Conservation (phyloP, 2,888 invertebrate genomes). For the Lamellibrachia satsuma region DNA sequence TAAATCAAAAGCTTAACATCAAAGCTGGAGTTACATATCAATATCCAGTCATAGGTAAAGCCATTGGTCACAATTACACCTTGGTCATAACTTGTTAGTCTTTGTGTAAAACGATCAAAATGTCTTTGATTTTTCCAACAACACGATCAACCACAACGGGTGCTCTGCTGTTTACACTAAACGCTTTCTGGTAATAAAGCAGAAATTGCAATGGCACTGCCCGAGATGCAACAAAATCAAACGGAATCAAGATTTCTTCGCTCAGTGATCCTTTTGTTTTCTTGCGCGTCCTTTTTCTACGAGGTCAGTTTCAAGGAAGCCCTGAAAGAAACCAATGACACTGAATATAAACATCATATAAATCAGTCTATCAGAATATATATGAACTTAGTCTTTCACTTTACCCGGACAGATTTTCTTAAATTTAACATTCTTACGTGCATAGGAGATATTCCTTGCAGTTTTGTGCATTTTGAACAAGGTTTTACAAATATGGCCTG, state of each 20-base stretch:
- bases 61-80: not conserved
- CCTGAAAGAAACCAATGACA: conserved; percentile 43
- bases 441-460: no score
- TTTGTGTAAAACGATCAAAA: not conserved
- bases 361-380: not conserved
- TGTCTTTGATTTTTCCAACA: not conserved
- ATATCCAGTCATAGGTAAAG: not conserved
- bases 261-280: conserved; percentile 21
- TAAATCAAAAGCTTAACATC: not conserved
- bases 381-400: not conserved
- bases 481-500: no score
- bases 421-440: no score
- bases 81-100: not conserved
- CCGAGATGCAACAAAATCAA: not conserved
- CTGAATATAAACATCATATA: conserved; percentile 19
- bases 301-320: conserved; percentile 58
- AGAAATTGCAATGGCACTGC: not conserved
- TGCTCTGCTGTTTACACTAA: not conserved
- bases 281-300: conserved; percentile 41
- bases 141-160: not conserved
- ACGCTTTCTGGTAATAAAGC: not conserved
- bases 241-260: not conserved
- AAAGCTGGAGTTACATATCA: not conserved
- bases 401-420: not conserved
- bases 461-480: no score